Percentiles rank a stretch among this genome's conserved stretches.
These are phyloP conservation scores for Troides aeacus DNA, from an alignment of 2,888 invertebrate genomes.

Conservation along the genomic window DNA sequence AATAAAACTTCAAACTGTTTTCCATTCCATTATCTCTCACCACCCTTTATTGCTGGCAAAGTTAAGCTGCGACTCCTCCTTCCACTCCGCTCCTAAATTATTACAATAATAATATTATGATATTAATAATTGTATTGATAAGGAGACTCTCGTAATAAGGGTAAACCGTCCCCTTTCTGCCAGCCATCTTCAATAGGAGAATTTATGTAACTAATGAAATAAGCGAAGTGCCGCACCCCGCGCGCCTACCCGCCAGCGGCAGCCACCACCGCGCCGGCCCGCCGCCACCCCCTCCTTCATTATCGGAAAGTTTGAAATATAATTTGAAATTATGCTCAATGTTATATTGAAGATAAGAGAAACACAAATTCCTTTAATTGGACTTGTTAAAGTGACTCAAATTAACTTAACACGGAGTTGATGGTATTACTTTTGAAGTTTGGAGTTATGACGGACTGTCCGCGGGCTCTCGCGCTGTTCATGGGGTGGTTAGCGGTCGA, in stretches of 20 bases:
- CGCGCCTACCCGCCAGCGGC: background rate
- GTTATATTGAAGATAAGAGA: constrained; percentile 81
- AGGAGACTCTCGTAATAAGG: constrained; percentile 81
- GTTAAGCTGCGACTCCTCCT: constrained; percentile 76
- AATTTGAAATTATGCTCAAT: constrained; percentile 81
- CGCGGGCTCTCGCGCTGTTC: constrained; percentile 56
- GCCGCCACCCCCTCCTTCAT: constrained; percentile 69
- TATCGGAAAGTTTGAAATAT: constrained; percentile 81
- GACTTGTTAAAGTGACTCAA: constrained; percentile 81
- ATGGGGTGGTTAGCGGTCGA: constrained; percentile 66
- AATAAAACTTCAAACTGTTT: constrained; percentile 81
- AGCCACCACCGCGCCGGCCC: constrained; percentile 26
- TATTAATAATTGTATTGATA: constrained; percentile 81
- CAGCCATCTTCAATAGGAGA: constrained; percentile 80
- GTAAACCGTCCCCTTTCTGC: constrained; percentile 80
- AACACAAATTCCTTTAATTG: constrained; percentile 81
- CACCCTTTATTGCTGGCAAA: constrained; percentile 78
- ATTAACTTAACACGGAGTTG: constrained; percentile 80
- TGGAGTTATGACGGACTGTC: constrained; percentile 77
- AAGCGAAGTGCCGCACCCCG: constrained; percentile 73
- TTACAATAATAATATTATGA: constrained; percentile 81
- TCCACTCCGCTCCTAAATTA: constrained; percentile 74
- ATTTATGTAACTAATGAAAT: constrained; percentile 81
- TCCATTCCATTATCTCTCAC: constrained; percentile 80
- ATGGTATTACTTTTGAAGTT: constrained; percentile 80